phyloP scores from a whole-genome alignment of 2,888 invertebrate species.

The Barypeithes pellucidus region DNA sequence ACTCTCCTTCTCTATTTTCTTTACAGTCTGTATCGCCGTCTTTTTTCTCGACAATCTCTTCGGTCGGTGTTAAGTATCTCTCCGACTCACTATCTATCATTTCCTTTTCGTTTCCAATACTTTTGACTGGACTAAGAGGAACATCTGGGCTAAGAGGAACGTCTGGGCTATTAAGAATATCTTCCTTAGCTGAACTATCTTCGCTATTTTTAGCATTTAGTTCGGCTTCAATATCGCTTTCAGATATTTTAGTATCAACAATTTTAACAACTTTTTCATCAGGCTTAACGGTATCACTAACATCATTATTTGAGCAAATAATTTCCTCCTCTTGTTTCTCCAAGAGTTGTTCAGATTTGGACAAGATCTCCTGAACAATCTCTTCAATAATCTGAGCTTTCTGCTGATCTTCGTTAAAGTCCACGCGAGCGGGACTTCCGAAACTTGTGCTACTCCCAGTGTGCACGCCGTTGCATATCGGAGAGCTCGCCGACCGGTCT shows the following conservation, averaged over 20 bases:
- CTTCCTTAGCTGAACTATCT: constrained; percentile 40
- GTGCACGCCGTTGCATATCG: constrained; percentile 70
- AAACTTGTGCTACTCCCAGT: constrained; percentile 68
- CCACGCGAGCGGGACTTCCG: constrained; percentile 66
- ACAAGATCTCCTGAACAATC: constrained; percentile 73
- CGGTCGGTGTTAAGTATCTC: constrained; percentile 80
- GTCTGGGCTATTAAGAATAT: constrained; percentile 17
- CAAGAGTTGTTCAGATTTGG: constrained; percentile 72
- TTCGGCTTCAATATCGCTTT: constrained; percentile 10
- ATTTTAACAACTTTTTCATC: constrained; percentile 26
- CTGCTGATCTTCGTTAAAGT: constrained; percentile 61
- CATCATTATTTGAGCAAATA: constrained; percentile 37
- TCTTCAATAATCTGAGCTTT: constrained; percentile 71
- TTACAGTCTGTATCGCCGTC: constrained; percentile 57
- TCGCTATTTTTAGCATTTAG: constrained; percentile 60
- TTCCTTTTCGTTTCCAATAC: constrained; percentile 71
- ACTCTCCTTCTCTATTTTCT: constrained; percentile 45
- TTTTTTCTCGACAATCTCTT: constrained; percentile 69
- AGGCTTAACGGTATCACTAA: constrained; percentile 34
- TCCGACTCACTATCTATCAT: constrained; percentile 81
- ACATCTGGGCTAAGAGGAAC: constrained; percentile 45
- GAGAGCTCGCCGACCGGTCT: constrained; percentile 61
- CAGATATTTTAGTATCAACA: constrained; percentile 18
- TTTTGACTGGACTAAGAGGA: constrained; percentile 64
- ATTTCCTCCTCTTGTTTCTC: constrained; percentile 64